These are phyloP conservation scores for Melospiza melodia DNA, from an alignment of 2,113 vertebrate species.

Conservation along the genomic window DNA sequence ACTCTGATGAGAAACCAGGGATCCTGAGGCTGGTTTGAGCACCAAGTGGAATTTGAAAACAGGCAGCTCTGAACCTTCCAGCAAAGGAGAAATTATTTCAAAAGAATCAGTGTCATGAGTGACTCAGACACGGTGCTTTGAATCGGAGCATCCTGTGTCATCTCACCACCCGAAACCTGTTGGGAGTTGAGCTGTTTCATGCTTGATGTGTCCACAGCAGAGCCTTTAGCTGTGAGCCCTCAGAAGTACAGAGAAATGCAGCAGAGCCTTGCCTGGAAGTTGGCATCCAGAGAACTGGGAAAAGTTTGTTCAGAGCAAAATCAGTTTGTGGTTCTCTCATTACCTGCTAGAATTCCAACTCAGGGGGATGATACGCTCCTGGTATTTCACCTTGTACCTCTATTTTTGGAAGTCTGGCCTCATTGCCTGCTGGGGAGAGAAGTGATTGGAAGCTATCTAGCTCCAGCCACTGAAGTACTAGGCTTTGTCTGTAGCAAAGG, in stretches of 20 bases:
- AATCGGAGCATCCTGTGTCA: not conserved
- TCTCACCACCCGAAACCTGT: not conserved
- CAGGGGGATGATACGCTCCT: not conserved
- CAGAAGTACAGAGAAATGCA: not conserved
- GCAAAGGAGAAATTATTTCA: not conserved
- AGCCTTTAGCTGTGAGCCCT: not conserved
- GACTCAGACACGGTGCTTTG: not conserved
- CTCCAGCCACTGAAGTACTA: not conserved
- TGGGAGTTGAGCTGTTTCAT: not conserved
- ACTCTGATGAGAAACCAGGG: not conserved
- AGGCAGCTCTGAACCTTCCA: not conserved
- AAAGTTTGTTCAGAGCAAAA: not conserved
- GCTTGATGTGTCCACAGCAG: not conserved
- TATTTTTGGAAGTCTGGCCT: not conserved
- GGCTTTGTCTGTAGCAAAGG: not conserved
- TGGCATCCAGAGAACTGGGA: not conserved
- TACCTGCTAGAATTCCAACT: not conserved
- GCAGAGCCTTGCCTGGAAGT: not conserved
- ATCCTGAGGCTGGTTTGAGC: not conserved
- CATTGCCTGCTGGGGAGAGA: not conserved
- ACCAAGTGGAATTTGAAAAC: not conserved
- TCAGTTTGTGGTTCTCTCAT: not conserved
- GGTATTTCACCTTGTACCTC: not conserved
- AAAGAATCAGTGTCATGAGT: not conserved
- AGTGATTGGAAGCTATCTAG: not conserved